phyloP scores from a whole-genome alignment of 2,113 vertebrate genomes.

The Nycticorax nycticorax region DNA sequence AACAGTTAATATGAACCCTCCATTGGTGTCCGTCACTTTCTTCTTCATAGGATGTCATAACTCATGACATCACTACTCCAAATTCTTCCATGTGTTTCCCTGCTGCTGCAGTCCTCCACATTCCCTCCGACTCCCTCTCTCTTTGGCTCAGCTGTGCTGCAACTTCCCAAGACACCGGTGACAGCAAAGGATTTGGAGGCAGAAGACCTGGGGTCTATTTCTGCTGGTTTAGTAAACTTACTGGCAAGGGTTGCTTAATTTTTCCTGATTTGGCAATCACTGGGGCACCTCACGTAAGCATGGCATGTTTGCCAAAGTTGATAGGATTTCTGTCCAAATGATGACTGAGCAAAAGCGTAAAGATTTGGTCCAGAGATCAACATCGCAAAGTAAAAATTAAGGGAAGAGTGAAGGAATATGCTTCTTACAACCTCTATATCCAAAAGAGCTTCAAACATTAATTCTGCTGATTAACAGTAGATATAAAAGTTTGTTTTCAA shows the following conservation, averaged over 20 bases:
- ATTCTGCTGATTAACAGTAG: neutral
- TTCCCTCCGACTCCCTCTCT: neutral
- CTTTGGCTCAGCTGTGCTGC: neutral
- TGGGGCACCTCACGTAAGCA: neutral
- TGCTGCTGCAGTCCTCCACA: neutral
- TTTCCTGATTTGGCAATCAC: neutral
- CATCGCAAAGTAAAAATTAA: fast-evolving
- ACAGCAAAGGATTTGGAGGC: neutral
- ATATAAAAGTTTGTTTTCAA: neutral
- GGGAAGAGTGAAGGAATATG: neutral
- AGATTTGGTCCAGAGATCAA: neutral
- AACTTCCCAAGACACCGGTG: neutral
- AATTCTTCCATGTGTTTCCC: neutral
- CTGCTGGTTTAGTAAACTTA: neutral
- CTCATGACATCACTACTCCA: neutral
- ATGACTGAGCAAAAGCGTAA: neutral
- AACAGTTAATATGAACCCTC: neutral
- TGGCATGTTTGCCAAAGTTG: fast-evolving
- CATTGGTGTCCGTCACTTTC: neutral
- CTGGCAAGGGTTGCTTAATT: neutral
- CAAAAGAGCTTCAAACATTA: neutral
- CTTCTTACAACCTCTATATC: neutral
- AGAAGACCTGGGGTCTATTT: neutral
- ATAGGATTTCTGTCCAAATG: neutral
- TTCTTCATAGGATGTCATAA: neutral